phyloP scores from a whole-genome alignment of 2,113 vertebrate species.

The Chloebia gouldiae region DNA sequence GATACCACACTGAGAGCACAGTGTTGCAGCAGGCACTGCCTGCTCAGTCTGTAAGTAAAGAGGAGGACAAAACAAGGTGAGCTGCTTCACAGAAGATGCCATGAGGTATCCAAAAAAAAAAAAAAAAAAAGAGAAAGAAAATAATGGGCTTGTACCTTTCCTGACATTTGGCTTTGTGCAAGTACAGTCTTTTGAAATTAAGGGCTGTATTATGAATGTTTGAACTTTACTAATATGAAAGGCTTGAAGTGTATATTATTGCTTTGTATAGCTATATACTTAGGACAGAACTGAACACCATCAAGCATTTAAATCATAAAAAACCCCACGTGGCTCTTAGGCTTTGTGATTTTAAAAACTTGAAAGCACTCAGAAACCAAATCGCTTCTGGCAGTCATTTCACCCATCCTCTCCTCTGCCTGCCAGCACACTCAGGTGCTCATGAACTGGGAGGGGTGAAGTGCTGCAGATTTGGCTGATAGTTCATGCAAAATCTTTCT shows the following conservation, averaged over 20 bases:
- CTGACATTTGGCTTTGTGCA: neutral
- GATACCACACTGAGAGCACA: neutral
- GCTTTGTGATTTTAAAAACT: neutral
- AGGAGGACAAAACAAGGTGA: constrained; percentile 37
- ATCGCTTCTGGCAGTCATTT: neutral
- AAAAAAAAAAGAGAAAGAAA: neutral
- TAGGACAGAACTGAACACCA: neutral
- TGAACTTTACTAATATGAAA: neutral
- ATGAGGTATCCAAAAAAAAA: neutral
- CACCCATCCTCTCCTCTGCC: neutral
- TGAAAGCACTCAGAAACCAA: neutral
- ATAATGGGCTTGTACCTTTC: neutral
- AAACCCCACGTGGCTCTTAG: neutral
- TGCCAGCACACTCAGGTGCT: neutral
- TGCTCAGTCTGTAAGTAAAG: constrained; percentile 17
- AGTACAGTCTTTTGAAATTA: neutral
- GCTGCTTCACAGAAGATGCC: neutral
- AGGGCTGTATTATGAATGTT: neutral
- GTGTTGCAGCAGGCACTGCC: neutral
- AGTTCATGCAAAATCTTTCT: neutral
- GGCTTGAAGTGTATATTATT: neutral
- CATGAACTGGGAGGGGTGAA: neutral
- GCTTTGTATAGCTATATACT: neutral
- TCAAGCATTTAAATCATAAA: neutral
- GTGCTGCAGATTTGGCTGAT: neutral